A percentile compares a stretch with the other conserved stretches of the same genome.
Evolutionary conservation across 2,113 vertebrate genomes (phyloP).

Genomic region (Entosphenus tridentatus): DNA sequence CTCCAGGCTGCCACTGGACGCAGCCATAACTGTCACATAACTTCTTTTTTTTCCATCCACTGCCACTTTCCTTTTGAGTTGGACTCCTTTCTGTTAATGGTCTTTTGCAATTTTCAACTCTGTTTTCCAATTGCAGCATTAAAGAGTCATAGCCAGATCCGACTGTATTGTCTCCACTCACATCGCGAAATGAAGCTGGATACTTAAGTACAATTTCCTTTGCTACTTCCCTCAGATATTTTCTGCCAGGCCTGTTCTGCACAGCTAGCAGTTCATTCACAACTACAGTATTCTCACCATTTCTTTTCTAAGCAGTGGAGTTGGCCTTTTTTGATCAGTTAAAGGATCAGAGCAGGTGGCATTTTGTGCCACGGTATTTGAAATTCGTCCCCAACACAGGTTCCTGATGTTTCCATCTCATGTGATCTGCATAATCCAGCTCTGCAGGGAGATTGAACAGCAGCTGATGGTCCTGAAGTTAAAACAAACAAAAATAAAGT

Average conservation of each 20-base stretch:
- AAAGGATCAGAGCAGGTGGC: no score
- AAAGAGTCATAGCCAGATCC: slow-evolving; percentile 8
- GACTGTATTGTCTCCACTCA: slow-evolving; percentile 7
- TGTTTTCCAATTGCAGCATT: slow-evolving; percentile 10
- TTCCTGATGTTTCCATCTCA: no score
- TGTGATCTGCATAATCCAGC: no score
- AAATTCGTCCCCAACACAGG: slow-evolving; percentile 2
- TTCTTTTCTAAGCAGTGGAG: slow-evolving; percentile 8
- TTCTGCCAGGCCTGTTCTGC: slow-evolving; percentile 4
- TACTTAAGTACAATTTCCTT: slow-evolving; percentile 8
- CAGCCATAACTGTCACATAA: slow-evolving; percentile 4
- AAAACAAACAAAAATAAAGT: no score
- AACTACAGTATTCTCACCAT: slow-evolving; percentile 6
- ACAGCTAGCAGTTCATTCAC: background rate
- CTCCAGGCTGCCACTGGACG: slow-evolving; percentile 8
- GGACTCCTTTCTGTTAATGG: background rate
- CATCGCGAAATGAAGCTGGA: slow-evolving; percentile 8
- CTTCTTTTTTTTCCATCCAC: slow-evolving; percentile 1
- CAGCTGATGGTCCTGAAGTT: no score
- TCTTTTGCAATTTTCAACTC: slow-evolving; percentile 7
- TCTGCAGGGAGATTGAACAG: no score
- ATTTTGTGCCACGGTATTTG: background rate
- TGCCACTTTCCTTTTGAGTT: no score
- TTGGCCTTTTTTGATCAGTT: slow-evolving; percentile 9
- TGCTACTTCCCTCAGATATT: slow-evolving; percentile 8